A percentile compares a stretch with the other conserved stretches of the same genome.
Evolutionary conservation across 1,140 invertebrate genomes (phyloP).

Genomic region (Eubasilissa regina): DNA sequence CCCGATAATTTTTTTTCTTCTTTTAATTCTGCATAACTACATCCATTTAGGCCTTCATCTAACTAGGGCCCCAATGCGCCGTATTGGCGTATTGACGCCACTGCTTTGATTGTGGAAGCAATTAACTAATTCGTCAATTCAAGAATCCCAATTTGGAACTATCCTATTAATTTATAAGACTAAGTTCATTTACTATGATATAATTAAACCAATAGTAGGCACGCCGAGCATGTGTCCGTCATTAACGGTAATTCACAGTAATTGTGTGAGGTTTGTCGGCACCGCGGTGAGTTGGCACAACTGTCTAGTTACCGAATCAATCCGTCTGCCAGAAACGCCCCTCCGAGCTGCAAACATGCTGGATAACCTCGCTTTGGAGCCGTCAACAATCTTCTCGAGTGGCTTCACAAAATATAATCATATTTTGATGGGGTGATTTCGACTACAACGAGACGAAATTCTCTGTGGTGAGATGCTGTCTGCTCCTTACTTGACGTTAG

Average conservation of each 20-base stretch:
- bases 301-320: conserved; percentile 57
- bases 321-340: conserved; percentile 31
- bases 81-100: too few species aligned
- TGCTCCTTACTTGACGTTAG: too few species aligned
- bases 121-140: background rate
- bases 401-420: conserved; percentile 14
- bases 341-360: background rate
- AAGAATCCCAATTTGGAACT: background rate
- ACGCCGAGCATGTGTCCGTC: conserved; percentile 38
- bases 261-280: conserved; percentile 38
- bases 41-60: too few species aligned
- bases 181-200: conserved; percentile 3
- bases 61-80: too few species aligned
- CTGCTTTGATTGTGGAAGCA: too few species aligned
- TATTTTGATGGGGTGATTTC: too few species aligned
- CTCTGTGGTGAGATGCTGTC: too few species aligned
- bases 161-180: background rate
- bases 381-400: background rate
- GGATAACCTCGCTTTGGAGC: background rate
- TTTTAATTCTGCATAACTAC: too few species aligned
- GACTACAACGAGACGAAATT: too few species aligned
- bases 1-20: too few species aligned
- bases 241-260: conserved; percentile 54
- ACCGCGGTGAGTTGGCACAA: conserved; percentile 52
- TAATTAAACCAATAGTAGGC: conserved; percentile 26